These are phyloP conservation scores for Mormyrus lacerda DNA, from an alignment of 2,113 vertebrate genomes.

Conservation along the genomic window DNA sequence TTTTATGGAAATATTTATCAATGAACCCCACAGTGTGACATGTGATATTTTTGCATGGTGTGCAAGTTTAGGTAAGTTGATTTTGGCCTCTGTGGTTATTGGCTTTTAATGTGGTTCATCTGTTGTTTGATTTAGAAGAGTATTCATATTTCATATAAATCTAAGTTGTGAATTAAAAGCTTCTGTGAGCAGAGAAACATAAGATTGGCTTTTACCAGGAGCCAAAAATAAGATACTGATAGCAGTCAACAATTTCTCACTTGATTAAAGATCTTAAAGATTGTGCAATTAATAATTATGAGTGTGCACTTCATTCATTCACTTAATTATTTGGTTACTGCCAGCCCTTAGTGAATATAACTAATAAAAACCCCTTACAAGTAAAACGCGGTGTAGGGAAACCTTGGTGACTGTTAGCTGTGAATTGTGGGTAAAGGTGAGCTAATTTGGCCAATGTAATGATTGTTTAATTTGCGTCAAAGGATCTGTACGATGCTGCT, in stretches of 20 bases:
- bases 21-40: not conserved
- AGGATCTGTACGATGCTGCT: not conserved
- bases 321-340: not conserved
- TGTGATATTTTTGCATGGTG: not conserved
- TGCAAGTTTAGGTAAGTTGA: not conserved
- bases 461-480: not conserved
- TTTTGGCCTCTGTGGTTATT: not conserved
- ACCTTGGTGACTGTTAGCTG: not conserved
- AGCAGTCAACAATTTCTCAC: not conserved
- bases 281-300: not conserved
- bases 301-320: not conserved
- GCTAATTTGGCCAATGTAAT: not conserved
- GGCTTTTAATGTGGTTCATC: not conserved
- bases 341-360: not conserved
- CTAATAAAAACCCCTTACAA: not conserved
- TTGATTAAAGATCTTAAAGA: not conserved
- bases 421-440: not conserved
- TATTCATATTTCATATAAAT: not conserved
- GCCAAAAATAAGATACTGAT: not conserved
- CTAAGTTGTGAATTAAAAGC: not conserved
- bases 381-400: not conserved
- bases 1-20: not conserved
- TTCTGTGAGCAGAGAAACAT: not conserved
- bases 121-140: not conserved
- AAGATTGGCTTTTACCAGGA: not conserved